A percentile compares a stretch with the other conserved stretches of the same genome.
Conservation (phyloP, 2,113 vertebrate species). For the Cyanoramphus novaezelandiae region DNA sequence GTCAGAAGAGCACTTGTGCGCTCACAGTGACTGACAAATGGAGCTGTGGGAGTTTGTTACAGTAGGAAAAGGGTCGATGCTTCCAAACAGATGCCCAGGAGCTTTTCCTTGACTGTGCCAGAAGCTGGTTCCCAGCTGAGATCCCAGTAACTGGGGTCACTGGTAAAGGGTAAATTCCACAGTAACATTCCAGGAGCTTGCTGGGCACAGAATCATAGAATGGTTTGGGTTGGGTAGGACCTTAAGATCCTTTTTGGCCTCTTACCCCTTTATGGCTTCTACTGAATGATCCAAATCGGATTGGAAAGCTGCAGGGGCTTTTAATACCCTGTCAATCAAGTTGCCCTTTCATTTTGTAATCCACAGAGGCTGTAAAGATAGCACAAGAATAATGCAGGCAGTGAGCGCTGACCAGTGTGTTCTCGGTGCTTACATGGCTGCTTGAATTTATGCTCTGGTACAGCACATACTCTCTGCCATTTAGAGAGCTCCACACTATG, state of each 20-base stretch:
- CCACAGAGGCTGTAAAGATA: not conserved
- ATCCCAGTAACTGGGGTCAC: not conserved
- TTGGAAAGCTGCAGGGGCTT: not conserved
- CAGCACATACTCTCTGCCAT: not conserved
- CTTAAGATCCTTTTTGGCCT: not conserved
- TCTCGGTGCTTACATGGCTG: not conserved
- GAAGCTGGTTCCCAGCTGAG: not conserved
- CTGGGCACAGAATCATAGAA: not conserved
- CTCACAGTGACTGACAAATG: not conserved
- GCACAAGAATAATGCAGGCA: not conserved
- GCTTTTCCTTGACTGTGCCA: slow-evolving; percentile 11
- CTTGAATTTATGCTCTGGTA: not conserved
- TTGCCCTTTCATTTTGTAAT: slow-evolving; percentile 3
- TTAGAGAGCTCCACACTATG: fast-evolving
- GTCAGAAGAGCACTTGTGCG: not conserved
- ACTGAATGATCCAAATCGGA: not conserved
- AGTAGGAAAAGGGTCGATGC: slow-evolving; percentile 22
- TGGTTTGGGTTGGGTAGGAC: not conserved
- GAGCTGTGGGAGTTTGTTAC: not conserved
- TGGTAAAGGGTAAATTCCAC: not conserved
- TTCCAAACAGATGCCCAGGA: slow-evolving; percentile 21
- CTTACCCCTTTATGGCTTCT: not conserved
- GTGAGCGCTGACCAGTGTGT: not conserved
- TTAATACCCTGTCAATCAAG: not conserved
- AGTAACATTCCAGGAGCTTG: slow-evolving; percentile 6